A percentile compares a stretch with the other conserved stretches of the same genome.
phyloP scores from a whole-genome alignment of 2,113 vertebrate species.

The Myiozetetes cayanensis region DNA sequence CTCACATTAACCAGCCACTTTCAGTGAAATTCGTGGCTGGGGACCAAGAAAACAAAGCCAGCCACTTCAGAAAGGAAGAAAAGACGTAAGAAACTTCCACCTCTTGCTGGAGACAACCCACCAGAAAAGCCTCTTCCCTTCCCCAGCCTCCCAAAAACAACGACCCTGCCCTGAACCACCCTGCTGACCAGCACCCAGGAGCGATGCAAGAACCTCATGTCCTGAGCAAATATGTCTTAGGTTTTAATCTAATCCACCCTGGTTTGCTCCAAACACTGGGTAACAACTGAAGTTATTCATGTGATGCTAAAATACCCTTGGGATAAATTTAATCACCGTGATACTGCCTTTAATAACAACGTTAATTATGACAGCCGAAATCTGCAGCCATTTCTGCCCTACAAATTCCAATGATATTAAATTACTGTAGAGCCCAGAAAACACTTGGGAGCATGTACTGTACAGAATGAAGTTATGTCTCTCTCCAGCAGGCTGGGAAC shows the following conservation, averaged over 20 bases:
- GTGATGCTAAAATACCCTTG: not conserved
- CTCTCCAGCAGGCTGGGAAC: not conserved
- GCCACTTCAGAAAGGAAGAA: not conserved
- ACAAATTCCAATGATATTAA: conserved; percentile 11
- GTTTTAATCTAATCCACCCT: not conserved
- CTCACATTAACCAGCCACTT: not conserved
- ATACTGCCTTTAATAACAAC: not conserved
- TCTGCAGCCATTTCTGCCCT: conserved; percentile 20
- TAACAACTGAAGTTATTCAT: not conserved
- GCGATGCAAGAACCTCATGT: not conserved
- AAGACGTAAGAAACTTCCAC: not conserved
- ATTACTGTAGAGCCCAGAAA: not conserved
- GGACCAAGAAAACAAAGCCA: not conserved
- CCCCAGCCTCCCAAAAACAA: not conserved
- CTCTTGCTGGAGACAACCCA: not conserved
- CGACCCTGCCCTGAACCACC: not conserved
- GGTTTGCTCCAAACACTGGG: not conserved
- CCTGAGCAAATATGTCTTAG: not conserved
- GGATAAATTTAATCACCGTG: conserved; percentile 11
- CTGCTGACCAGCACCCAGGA: not conserved
- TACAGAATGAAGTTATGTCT: not conserved
- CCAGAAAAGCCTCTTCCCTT: not conserved
- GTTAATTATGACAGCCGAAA: conserved; percentile 3
- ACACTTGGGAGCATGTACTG: not conserved
- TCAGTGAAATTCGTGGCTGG: not conserved